Evolutionary conservation across 2,113 vertebrate species (phyloP).

Genomic region (Pseudois nayaur): DNA sequence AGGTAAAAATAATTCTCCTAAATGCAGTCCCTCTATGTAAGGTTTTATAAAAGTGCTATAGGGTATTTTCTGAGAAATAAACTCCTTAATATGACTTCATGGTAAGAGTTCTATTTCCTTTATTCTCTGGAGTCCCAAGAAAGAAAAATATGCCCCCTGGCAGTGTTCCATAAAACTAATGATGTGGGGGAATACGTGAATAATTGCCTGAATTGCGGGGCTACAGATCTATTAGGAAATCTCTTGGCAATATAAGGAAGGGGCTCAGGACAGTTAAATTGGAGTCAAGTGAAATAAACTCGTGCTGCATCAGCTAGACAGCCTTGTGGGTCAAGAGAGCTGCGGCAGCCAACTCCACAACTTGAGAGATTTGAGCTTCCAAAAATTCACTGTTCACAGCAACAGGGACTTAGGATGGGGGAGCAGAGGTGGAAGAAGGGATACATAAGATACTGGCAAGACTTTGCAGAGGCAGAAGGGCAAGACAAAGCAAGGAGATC

Average conservation of each 20-base stretch:
- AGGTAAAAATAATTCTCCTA: constrained; percentile 48
- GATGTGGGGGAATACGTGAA: constrained; percentile 75
- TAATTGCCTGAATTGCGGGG: constrained; percentile 67
- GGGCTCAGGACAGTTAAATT: constrained; percentile 69
- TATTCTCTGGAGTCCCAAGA: constrained; percentile 68
- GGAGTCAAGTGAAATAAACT: constrained; percentile 68
- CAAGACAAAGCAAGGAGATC: neutral
- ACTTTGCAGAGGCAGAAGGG: neutral
- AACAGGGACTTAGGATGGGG: neutral
- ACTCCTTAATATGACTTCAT: constrained; percentile 74
- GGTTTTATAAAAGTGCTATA: constrained; percentile 64
- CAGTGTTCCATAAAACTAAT: constrained; percentile 78
- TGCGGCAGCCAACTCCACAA: neutral
- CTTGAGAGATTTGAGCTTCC: neutral
- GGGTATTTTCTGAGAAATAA: constrained; percentile 74
- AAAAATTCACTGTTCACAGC: neutral
- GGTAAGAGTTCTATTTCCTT: constrained; percentile 73
- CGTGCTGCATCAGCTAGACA: constrained; percentile 54
- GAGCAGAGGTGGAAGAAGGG: neutral
- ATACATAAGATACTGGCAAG: neutral
- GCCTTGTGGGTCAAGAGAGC: neutral
- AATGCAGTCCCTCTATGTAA: constrained; percentile 33
- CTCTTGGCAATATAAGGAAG: constrained; percentile 69
- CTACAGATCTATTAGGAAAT: constrained; percentile 67
- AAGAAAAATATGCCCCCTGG: constrained; percentile 77